phyloP scores from a whole-genome alignment of 2,113 vertebrate genomes.

The Podarcis raffonei region DNA sequence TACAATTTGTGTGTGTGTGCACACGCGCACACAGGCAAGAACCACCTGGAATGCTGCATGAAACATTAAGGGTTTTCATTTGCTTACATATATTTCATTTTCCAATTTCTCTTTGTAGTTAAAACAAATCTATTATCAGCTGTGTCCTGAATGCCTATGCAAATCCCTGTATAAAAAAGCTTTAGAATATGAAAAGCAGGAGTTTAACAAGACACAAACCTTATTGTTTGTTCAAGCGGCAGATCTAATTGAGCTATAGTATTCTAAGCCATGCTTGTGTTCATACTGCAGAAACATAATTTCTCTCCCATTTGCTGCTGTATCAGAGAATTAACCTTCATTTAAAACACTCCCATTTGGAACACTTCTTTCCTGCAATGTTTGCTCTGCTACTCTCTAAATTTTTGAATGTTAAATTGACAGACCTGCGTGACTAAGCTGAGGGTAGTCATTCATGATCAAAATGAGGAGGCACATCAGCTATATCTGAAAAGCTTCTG shows the following conservation, averaged over 20 bases:
- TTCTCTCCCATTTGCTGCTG: conserved; percentile 64
- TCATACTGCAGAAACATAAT: conserved; percentile 35
- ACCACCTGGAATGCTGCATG: neutral
- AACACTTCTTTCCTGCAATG: conserved; percentile 52
- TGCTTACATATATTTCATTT: conserved; percentile 48
- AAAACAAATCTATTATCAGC: conserved; percentile 52
- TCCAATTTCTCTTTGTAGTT: conserved; percentile 37
- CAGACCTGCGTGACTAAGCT: neutral
- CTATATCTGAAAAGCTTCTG: conserved; percentile 12
- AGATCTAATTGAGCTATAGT: conserved; percentile 52
- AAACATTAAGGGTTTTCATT: conserved; percentile 41
- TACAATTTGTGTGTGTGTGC: no score
- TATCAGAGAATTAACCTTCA: conserved; percentile 67
- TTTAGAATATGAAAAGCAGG: conserved; percentile 58
- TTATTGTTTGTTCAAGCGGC: conserved; percentile 54
- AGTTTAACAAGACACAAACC: conserved; percentile 59
- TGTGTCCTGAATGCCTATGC: conserved; percentile 44
- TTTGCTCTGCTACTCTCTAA: conserved; percentile 36
- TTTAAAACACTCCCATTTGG: conserved; percentile 49
- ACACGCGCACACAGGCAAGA: neutral
- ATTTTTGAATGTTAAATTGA: conserved; percentile 58
- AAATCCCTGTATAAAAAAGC: conserved; percentile 60
- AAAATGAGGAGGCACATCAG: conserved; percentile 41
- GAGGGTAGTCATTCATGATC: conserved; percentile 50
- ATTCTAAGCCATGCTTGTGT: conserved; percentile 54